Conservation (phyloP, 2,888 invertebrate species). For the Heliconius aoede region DNA sequence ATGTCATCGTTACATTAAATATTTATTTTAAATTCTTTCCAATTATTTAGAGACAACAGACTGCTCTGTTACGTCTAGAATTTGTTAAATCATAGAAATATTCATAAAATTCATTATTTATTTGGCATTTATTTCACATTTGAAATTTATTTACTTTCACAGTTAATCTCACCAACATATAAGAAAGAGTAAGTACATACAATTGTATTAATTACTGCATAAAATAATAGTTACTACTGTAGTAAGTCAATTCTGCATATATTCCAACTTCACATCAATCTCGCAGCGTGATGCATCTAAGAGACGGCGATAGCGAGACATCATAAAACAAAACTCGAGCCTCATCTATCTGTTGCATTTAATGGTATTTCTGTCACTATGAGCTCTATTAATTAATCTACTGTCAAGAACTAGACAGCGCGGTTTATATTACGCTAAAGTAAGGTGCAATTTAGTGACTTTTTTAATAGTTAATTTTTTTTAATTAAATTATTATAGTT, state of each 20-base stretch:
- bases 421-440: too few relatives aligned
- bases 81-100: neutral
- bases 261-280: conserved; percentile 28
- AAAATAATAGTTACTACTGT: neutral
- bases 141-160: neutral
- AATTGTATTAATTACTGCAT: neutral
- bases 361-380: conserved; percentile 30
- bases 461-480: too few relatives aligned
- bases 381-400: conserved; percentile 20
- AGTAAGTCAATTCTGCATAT: conserved; percentile 23
- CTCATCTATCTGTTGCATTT: conserved; percentile 36
- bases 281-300: conserved; percentile 32
- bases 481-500: too few relatives aligned
- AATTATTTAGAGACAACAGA: neutral
- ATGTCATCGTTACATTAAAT: neutral
- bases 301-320: conserved; percentile 10
- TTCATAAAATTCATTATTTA: neutral
- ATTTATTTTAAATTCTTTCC: neutral
- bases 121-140: conserved; percentile 1
- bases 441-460: too few relatives aligned
- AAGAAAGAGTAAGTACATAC: neutral
- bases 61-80: neutral
- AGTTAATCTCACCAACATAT: neutral
- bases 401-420: neutral
- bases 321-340: conserved; percentile 26